Evolutionary conservation across 2,113 vertebrate species (phyloP).

Genomic region (Phalacrocorax brasilianus): DNA sequence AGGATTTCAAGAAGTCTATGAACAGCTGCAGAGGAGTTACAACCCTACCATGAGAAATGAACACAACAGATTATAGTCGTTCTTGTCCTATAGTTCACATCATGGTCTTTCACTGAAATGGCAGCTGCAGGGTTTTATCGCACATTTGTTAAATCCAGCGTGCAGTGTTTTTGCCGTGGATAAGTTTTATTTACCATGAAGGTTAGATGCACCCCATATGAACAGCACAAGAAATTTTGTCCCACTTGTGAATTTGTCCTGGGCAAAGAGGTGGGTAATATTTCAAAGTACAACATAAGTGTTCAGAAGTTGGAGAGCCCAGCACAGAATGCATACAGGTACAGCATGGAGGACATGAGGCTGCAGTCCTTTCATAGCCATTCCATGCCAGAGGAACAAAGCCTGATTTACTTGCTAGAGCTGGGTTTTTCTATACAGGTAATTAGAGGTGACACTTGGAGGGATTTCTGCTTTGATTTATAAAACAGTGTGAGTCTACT

Average conservation of each 20-base stretch:
- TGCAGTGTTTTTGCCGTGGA: conserved; percentile 30
- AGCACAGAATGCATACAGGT: background rate
- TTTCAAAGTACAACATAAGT: background rate
- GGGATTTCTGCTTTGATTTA: background rate
- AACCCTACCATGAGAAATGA: conserved; percentile 22
- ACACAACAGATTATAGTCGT: background rate
- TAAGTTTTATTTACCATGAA: background rate
- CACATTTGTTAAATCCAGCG: background rate
- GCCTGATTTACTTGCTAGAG: background rate
- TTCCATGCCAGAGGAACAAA: background rate
- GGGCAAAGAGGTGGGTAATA: background rate
- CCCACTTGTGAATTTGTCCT: background rate
- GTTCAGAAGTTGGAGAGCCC: background rate
- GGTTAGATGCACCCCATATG: background rate
- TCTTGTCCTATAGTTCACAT: background rate
- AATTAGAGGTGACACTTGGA: background rate
- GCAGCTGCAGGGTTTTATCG: conserved; percentile 1
- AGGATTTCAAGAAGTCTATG: background rate
- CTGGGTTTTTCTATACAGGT: conserved; percentile 28
- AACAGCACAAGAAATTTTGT: background rate
- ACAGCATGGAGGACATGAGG: background rate
- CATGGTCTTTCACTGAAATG: conserved; percentile 1
- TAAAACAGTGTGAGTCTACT: background rate
- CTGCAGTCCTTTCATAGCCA: background rate
- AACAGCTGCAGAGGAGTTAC: background rate